phyloP scores from a whole-genome alignment of 37 sponge, comb jelly and placozoan genomes.

The Cladorhizidae sp. region DNA sequence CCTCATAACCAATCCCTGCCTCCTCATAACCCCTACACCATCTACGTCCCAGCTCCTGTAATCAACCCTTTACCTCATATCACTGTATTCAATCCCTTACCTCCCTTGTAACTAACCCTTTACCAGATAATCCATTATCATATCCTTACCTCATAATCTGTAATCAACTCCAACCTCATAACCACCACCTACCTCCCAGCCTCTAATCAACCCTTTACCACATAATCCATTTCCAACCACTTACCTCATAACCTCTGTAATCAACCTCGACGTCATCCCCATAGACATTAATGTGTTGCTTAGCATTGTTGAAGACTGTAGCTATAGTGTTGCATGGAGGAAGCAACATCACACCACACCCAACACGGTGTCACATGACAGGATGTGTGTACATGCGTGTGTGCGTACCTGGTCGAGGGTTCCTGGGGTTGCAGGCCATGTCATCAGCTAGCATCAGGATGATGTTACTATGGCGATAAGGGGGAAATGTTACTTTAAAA shows the following conservation, averaged over 20 bases:
- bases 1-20: no score
- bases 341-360: background rate
- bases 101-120: no score
- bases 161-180: no score
- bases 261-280: slow-evolving; percentile 97
- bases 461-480: slow-evolving; percentile 78
- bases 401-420: slow-evolving; percentile 79
- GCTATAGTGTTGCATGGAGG: slow-evolving; percentile 22
- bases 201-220: background rate
- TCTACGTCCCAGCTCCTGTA: no score
- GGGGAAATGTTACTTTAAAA: no score
- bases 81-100: no score
- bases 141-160: no score
- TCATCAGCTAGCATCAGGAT: slow-evolving; percentile 99
- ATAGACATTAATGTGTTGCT: slow-evolving; percentile 89
- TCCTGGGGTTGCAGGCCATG: slow-evolving; percentile 97
- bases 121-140: no score
- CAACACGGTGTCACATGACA: background rate
- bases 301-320: slow-evolving; percentile 85
- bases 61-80: no score
- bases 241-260: slow-evolving; percentile 95
- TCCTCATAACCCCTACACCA: no score
- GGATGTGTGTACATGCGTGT: background rate
- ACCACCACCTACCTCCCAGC: background rate
- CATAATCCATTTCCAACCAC: background rate